Conservation (phyloP, 2,888 invertebrate genomes). For the Quadroppia sp. region DNA sequence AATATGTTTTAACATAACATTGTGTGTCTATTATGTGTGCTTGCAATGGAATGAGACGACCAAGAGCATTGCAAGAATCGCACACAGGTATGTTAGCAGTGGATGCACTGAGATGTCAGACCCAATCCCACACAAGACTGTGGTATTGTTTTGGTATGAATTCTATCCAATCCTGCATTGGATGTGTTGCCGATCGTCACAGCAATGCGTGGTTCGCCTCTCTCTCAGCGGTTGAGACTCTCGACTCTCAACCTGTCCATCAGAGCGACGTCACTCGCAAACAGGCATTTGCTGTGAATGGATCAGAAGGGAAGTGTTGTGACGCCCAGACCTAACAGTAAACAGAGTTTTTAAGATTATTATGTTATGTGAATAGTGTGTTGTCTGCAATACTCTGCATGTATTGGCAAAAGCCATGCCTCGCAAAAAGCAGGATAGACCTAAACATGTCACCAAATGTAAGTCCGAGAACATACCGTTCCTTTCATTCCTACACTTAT, state of each 20-base stretch:
- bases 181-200: constrained; percentile 20
- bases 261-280: constrained; percentile 23
- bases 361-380: constrained; percentile 25
- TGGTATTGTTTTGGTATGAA: neutral
- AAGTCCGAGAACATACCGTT: constrained; percentile 27
- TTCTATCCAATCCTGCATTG: constrained; percentile 11
- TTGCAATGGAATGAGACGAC: neutral
- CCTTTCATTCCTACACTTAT: neutral
- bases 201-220: constrained; percentile 34
- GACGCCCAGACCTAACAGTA: constrained; percentile 33
- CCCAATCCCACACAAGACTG: neutral
- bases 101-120: constrained; percentile 8
- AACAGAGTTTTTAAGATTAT: constrained; percentile 7
- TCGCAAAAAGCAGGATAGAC: constrained; percentile 40
- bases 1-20: too few species aligned
- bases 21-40: neutral
- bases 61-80: neutral
- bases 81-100: neutral
- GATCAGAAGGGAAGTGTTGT: constrained; percentile 33
- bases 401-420: constrained; percentile 37
- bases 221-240: neutral
- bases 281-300: constrained; percentile 36
- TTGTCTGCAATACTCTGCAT: constrained; percentile 12
- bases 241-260: constrained; percentile 33
- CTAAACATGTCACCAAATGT: constrained; percentile 39